phyloP scores from a whole-genome alignment of 2,797 vertebrate genomes.

The Sebastes cheni region DNA sequence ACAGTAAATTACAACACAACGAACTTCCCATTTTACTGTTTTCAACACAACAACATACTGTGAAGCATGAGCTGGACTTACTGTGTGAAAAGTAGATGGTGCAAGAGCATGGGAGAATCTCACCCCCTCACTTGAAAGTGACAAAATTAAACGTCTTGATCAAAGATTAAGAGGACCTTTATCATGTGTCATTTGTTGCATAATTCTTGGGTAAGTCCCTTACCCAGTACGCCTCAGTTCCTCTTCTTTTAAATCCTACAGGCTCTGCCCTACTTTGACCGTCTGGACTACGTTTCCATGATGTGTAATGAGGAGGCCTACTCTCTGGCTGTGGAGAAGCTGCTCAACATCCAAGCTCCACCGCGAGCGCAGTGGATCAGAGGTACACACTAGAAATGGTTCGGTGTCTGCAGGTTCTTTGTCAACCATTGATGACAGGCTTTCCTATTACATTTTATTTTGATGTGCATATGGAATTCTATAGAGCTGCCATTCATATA shows the following conservation, averaged over 20 bases:
- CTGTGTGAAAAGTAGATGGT: background rate
- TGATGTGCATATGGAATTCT: background rate
- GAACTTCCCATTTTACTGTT: background rate
- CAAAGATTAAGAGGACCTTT: background rate
- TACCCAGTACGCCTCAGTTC: background rate
- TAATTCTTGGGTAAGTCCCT: background rate
- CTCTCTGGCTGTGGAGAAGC: conserved; percentile 92
- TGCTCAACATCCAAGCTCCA: conserved; percentile 92
- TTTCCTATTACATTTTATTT: background rate
- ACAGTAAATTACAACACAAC: background rate
- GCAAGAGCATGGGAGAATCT: background rate
- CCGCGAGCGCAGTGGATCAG: conserved; percentile 93
- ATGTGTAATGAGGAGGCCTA: conserved; percentile 97
- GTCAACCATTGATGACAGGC: too few species aligned
- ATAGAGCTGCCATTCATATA: background rate
- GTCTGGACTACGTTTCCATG: conserved; percentile 97
- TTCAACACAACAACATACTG: background rate
- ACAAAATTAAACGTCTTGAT: background rate
- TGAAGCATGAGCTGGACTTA: background rate
- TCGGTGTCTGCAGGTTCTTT: background rate
- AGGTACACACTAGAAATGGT: conserved; percentile 74
- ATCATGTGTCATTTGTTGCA: background rate
- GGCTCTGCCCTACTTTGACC: conserved; percentile 96
- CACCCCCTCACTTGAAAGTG: background rate
- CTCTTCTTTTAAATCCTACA: conserved; percentile 57